phyloP scores from a whole-genome alignment of 2,888 invertebrate species.

The Stramonita haemastoma region DNA sequence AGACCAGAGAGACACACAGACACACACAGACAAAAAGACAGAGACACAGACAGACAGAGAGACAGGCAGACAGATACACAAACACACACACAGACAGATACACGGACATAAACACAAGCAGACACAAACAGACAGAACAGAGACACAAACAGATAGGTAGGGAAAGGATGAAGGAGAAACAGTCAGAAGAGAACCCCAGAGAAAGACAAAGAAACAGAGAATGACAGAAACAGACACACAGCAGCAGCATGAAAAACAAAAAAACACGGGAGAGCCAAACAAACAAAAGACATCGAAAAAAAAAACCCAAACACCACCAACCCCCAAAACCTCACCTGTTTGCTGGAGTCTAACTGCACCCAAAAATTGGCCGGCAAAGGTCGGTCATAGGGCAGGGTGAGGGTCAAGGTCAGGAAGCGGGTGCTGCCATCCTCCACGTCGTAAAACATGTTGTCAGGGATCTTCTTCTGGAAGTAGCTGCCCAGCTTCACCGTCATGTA shows the following conservation, averaged over 20 bases:
- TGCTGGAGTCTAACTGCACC: constrained; percentile 59
- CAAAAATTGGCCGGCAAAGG: constrained; percentile 57
- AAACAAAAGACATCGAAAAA: neutral
- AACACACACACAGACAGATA: too few species aligned
- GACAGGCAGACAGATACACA: too few species aligned
- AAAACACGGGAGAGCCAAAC: neutral
- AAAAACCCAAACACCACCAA: neutral
- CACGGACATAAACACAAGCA: too few species aligned
- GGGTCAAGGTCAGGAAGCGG: constrained; percentile 54
- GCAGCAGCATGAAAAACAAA: neutral
- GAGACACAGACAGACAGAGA: too few species aligned
- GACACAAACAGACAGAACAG: neutral
- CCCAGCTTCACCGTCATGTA: constrained; percentile 56
- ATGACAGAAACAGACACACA: neutral
- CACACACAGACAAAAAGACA: too few species aligned
- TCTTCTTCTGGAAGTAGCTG: constrained; percentile 55
- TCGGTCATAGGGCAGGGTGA: constrained; percentile 53
- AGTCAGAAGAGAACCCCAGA: too few species aligned
- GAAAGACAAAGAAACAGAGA: neutral
- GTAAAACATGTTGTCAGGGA: constrained; percentile 62
- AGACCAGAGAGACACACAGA: too few species aligned
- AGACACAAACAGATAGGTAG: neutral
- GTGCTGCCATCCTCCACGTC: constrained; percentile 68
- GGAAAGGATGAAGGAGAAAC: too few species aligned
- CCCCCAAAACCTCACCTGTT: neutral